These are phyloP conservation scores for Pachyuromys duprasi DNA, from an alignment of 2,797 vertebrate genomes.

Conservation along the genomic window DNA sequence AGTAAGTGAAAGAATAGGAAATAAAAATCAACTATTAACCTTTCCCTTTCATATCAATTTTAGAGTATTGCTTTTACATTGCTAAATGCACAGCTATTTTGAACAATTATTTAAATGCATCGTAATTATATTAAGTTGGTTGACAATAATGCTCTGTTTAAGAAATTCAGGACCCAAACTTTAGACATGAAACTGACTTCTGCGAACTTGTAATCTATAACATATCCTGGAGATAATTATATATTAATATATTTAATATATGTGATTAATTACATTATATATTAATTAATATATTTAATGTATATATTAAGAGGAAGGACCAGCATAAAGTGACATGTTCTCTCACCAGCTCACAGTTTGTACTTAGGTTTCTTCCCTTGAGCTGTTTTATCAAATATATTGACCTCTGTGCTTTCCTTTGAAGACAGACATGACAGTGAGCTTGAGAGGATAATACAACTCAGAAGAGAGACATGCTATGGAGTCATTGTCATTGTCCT, in stretches of 20 bases:
- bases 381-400: background rate
- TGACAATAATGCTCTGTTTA: background rate
- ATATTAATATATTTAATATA: no score
- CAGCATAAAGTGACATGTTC: background rate
- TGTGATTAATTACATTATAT: no score
- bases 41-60: background rate
- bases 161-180: background rate
- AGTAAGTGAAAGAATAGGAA: background rate
- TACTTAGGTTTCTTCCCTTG: background rate
- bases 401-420: background rate
- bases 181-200: background rate
- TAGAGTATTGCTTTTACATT: background rate
- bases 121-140: accelerated
- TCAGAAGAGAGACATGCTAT: background rate
- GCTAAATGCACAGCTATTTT: background rate
- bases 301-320: background rate
- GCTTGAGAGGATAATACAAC: accelerated
- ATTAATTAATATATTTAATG: no score
- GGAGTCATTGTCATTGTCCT: background rate
- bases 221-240: background rate
- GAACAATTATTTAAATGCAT: background rate
- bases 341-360: background rate
- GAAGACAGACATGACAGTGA: background rate
- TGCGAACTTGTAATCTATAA: background rate
- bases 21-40: background rate